These are phyloP conservation scores for Asbolus verrucosus DNA, from an alignment of 1,140 invertebrate genomes.

Conservation along the genomic window DNA sequence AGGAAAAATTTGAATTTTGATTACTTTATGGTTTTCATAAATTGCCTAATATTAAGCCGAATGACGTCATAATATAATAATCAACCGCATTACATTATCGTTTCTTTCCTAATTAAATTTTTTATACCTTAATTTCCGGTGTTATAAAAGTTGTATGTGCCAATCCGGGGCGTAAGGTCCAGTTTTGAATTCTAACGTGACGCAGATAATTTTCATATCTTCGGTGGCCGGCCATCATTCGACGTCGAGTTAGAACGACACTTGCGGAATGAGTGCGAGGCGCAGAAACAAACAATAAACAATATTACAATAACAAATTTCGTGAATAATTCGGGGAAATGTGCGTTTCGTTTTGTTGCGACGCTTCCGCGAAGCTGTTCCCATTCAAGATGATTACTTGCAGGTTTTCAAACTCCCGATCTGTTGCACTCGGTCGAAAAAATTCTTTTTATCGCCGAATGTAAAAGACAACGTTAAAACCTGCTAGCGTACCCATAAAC, in stretches of 20 bases:
- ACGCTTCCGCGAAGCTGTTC: no score
- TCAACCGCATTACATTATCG: slow-evolving; percentile 27
- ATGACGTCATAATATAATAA: slow-evolving; percentile 32
- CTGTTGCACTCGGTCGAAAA: neutral
- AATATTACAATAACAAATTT: slow-evolving; percentile 32
- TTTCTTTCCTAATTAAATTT: slow-evolving; percentile 15
- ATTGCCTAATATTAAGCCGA: slow-evolving; percentile 24
- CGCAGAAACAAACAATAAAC: slow-evolving; percentile 16
- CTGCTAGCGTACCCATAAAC: slow-evolving; percentile 20
- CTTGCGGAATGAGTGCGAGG: slow-evolving; percentile 8
- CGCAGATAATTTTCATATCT: no score
- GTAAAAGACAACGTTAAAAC: slow-evolving; percentile 5
- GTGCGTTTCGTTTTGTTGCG: no score
- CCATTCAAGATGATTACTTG: slow-evolving; percentile 48
- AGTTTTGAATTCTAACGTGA: no score
- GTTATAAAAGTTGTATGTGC: no score
- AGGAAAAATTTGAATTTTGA: no score
- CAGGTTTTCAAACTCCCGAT: slow-evolving; percentile 34
- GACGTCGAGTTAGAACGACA: no score
- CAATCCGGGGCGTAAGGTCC: no score
- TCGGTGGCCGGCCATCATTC: no score
- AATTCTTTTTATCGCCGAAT: neutral
- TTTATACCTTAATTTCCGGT: slow-evolving; percentile 34
- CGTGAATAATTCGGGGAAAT: slow-evolving; percentile 25
- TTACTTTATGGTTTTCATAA: no score